Evolutionary conservation across 2,888 invertebrate genomes (phyloP).

Genomic region (Philereme vetulata): DNA sequence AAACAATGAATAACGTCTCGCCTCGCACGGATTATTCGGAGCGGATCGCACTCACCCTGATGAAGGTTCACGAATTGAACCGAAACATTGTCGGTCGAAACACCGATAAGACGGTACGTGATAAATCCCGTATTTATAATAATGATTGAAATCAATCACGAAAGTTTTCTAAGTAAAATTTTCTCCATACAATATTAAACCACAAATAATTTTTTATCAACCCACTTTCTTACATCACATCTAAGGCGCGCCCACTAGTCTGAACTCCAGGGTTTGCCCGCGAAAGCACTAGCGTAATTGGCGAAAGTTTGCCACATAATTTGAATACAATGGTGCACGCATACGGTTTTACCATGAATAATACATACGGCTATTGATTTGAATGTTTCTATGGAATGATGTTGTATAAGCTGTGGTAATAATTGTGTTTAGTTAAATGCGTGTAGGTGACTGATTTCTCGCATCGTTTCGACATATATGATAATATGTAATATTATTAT

Average conservation of each 20-base stretch:
- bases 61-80: no score
- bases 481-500: no score
- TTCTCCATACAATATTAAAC: background rate
- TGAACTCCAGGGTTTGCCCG: conserved; percentile 55
- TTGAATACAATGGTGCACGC: conserved; percentile 78
- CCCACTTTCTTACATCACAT: conserved; percentile 33
- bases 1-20: no score
- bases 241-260: conserved; percentile 50
- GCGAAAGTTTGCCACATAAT: conserved; percentile 73
- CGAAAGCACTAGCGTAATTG: conserved; percentile 70
- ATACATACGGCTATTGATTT: conserved; percentile 60
- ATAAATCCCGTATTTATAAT: no score
- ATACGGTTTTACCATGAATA: conserved; percentile 69
- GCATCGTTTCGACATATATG: background rate
- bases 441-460: conserved; percentile 10
- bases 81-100: no score
- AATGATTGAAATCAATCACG: no score
- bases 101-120: no score
- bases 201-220: conserved; percentile 11
- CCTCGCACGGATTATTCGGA: no score
- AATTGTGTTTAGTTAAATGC: conserved; percentile 29
- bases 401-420: conserved; percentile 57
- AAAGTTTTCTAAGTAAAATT: no score
- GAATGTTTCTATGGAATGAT: conserved; percentile 67
- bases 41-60: no score